phyloP scores from a whole-genome alignment of 2,797 vertebrate species.

The Sparidentex hasta region DNA sequence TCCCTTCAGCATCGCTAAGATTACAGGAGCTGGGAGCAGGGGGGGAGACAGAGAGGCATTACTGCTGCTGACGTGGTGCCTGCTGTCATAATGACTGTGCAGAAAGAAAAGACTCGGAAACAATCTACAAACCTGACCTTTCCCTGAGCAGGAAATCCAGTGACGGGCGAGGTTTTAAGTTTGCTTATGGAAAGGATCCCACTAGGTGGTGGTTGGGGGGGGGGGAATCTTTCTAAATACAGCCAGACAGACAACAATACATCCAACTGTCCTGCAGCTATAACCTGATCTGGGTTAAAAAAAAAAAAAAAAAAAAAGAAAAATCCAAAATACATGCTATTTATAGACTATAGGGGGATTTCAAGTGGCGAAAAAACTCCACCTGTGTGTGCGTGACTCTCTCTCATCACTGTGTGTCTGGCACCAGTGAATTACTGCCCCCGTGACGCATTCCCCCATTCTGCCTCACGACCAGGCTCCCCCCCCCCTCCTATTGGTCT shows the following conservation, averaged over 20 bases:
- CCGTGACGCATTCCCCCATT: slow-evolving; percentile 7
- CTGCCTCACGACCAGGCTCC: slow-evolving; percentile 37
- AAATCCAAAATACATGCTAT: slow-evolving; percentile 38
- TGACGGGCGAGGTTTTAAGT: slow-evolving; percentile 49
- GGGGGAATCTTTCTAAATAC: slow-evolving; percentile 59
- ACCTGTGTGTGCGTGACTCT: not conserved
- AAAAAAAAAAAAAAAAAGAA: not conserved
- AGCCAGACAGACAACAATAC: slow-evolving; percentile 43
- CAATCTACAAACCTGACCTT: slow-evolving; percentile 65
- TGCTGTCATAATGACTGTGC: slow-evolving; percentile 78
- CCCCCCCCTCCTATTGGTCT: slow-evolving; percentile 18
- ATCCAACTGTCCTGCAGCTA: not conserved
- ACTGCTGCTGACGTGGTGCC: slow-evolving; percentile 75
- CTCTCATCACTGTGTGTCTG: slow-evolving; percentile 13
- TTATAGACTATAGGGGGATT: slow-evolving; percentile 54
- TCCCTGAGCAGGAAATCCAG: slow-evolving; percentile 61
- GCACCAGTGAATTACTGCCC: slow-evolving; percentile 10
- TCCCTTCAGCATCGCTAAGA: slow-evolving; percentile 55
- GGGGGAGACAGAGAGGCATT: slow-evolving; percentile 66
- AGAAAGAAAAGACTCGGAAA: slow-evolving; percentile 61
- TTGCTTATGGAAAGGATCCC: slow-evolving; percentile 55
- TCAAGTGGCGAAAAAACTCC: slow-evolving; percentile 28
- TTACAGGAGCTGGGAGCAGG: slow-evolving; percentile 66
- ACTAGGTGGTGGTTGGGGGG: not conserved
- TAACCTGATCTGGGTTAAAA: slow-evolving; percentile 33